Percentiles rank a stretch among this genome's conserved stretches.
Conservation (phyloP, 2,888 invertebrate species). For the Sclerodermus sp. region DNA sequence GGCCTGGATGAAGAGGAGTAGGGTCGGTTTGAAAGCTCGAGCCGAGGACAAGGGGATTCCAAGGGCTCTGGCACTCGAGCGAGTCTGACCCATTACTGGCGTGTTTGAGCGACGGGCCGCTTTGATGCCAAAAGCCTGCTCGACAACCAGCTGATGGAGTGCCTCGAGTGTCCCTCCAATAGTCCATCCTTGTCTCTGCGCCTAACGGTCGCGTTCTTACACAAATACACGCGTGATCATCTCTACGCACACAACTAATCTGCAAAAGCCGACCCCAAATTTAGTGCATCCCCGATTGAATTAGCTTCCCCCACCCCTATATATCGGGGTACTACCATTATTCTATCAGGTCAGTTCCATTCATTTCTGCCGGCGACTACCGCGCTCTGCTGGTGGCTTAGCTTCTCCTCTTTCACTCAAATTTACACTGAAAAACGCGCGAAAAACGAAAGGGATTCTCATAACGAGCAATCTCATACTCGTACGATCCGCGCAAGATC, state of each 20-base stretch:
- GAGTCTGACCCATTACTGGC: conserved; percentile 45
- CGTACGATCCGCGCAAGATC: no score
- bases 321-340: no score
- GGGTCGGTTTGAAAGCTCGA: conserved; percentile 31
- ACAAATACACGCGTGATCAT: not conserved
- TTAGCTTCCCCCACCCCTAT: no score
- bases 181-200: conserved; percentile 27
- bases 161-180: conserved; percentile 32
- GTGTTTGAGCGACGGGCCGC: conserved; percentile 46
- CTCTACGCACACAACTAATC: not conserved
- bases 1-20: conserved; percentile 4
- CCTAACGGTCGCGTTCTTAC: conserved; percentile 11
- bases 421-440: no score
- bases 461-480: no score
- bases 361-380: no score
- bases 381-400: no score
- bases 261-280: not conserved
- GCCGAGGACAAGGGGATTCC: conserved; percentile 35
- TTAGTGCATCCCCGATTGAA: no score
- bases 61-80: conserved; percentile 32
- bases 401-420: no score
- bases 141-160: conserved; percentile 48
- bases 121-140: conserved; percentile 48
- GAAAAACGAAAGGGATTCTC: no score
- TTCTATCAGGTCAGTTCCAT: no score